Evolutionary conservation across 2,113 vertebrate genomes (phyloP), one percentile per base, ranked within the genome.

Genomic region (Nerophis ophidion): DNA sequence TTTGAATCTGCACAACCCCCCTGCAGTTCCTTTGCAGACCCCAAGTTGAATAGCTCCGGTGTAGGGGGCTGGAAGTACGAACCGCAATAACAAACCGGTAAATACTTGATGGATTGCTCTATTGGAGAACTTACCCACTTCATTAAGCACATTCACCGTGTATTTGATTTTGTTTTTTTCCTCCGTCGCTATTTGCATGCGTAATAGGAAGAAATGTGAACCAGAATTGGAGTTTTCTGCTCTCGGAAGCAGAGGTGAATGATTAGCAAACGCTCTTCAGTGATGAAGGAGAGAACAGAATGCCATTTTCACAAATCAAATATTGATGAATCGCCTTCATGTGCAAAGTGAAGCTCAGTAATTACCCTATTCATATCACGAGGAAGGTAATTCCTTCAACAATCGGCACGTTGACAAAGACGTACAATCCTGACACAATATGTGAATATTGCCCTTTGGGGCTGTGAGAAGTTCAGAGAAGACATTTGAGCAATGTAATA

Each of bases 21-120:
- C 26, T 3, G 26, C 26, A 26, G 26, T 26, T 26, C 26, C 26
- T 26, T 2, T 26, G 26, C 26, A 4, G 26, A 26, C 1, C 26
- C 26, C 26, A 2, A 2, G 26, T 26, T 26, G 26, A 26, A 26
- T 26, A 26, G 26, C 26, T 26, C 2, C 26, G 26, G 26, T 26
- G 26, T 26, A 1, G 26, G 26, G 26, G 26, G 26, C 33, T 52
- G 5, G 36, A 38, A 1, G 1, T 38, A 55, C 58, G 17, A 57
- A 63, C 15, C 54, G 66, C 61, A 55, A 36, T 38, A 64, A 65
- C 33, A 68, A 68, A 57, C 51, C 50, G 67, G 66, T 48, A 55
- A 55, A 38, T 40, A 55, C 35, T 35, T 53, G 50, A 53, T 53
- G 35, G 51, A 53, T 53, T 53, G 10, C 35, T 52, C 12, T 52